Evolutionary conservation across 2,888 invertebrate species (phyloP).

Genomic region (Zygothrica quintamaculata): DNA sequence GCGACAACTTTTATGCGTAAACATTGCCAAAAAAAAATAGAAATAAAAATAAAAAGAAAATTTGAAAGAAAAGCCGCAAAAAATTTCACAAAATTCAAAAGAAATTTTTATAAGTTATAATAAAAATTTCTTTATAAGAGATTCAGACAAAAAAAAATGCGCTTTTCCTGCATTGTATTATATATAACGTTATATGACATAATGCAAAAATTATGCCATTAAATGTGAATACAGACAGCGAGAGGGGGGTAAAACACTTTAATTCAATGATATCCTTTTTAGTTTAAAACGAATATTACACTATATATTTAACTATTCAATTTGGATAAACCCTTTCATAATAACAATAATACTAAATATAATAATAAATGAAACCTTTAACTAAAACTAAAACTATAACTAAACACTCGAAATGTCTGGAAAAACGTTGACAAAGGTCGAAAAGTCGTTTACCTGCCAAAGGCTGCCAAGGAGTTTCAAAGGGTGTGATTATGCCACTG

Average conservation of each 20-base stretch:
- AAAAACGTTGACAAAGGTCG: constrained; percentile 75
- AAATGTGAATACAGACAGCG: no score
- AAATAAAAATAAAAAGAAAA: background rate
- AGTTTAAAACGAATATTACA: background rate
- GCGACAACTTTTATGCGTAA: constrained; percentile 60
- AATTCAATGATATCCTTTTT: no score
- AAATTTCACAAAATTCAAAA: constrained; percentile 15
- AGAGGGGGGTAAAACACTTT: no score
- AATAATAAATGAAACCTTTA: background rate
- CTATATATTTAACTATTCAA: background rate
- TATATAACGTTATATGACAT: no score
- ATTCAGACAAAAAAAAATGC: no score
- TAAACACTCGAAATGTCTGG: constrained; percentile 27
- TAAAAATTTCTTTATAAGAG: constrained; percentile 1
- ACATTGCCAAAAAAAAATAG: constrained; percentile 34
- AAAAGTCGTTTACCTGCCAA: constrained; percentile 57
- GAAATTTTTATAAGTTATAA: constrained; percentile 5
- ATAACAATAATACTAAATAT: no score
- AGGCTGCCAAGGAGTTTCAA: constrained; percentile 52
- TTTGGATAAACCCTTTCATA: background rate
- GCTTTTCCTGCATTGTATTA: no score
- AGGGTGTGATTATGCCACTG: constrained; percentile 78
- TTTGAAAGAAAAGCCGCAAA: constrained; percentile 1
- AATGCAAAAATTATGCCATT: no score
- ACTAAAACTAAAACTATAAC: constrained; percentile 47